Conservation (phyloP, 37 sponge, comb jelly and placozoan species). For the Beroe ovata region DNA sequence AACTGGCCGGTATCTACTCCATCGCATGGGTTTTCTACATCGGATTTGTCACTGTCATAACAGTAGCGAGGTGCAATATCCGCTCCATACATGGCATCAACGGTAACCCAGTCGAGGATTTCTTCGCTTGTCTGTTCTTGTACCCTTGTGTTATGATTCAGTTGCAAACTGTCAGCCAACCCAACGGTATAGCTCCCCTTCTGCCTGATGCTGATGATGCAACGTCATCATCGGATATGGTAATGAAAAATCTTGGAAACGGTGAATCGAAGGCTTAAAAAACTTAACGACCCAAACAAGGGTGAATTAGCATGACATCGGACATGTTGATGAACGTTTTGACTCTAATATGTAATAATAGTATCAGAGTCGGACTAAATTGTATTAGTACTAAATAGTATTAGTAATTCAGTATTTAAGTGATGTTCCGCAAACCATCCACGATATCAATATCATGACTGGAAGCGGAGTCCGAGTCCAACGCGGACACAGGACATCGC, state of each 20-base stretch:
- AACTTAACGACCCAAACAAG: too few relatives aligned
- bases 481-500: too few relatives aligned
- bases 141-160: slow-evolving; percentile 21
- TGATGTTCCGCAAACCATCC: too few relatives aligned
- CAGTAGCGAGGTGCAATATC: not conserved
- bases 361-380: too few relatives aligned
- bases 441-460: too few relatives aligned
- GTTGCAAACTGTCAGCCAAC: slow-evolving; percentile 27
- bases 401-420: too few relatives aligned
- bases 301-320: too few relatives aligned
- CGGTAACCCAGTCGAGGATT: slow-evolving; percentile 54
- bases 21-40: slow-evolving; percentile 53
- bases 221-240: too few relatives aligned
- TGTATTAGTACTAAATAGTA: too few relatives aligned
- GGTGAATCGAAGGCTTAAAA: not conserved
- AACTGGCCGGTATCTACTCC: slow-evolving; percentile 29
- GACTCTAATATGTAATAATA: too few relatives aligned
- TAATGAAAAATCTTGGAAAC: not conserved
- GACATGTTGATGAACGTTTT: too few relatives aligned
- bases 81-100: slow-evolving; percentile 2
- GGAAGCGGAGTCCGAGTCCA: too few relatives aligned
- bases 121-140: slow-evolving; percentile 51
- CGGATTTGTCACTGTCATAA: slow-evolving; percentile 11
- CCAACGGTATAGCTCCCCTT: slow-evolving; percentile 4
- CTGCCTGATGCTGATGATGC: slow-evolving; percentile 7